Conservation (phyloP, 1,140 invertebrate species). For the Temnothorax nylanderi region DNA sequence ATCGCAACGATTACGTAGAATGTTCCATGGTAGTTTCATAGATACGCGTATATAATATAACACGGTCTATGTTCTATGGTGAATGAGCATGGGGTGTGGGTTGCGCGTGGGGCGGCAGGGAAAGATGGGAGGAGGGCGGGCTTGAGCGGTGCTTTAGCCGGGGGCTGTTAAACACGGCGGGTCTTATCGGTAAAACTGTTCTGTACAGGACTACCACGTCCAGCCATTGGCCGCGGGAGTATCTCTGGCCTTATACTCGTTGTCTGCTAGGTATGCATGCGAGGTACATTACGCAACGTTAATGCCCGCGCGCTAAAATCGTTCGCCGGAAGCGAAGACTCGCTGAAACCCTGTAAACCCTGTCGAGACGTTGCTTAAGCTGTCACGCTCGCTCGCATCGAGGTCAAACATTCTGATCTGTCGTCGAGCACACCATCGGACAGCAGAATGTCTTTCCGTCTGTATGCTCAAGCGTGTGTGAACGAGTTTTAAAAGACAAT, state of each 20-base stretch:
- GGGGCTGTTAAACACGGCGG: slow-evolving; percentile 82
- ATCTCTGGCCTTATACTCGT: slow-evolving; percentile 75
- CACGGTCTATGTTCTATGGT: slow-evolving; percentile 70
- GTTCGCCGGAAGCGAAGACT: slow-evolving; percentile 63
- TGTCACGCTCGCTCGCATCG: slow-evolving; percentile 47
- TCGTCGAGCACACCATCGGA: neutral
- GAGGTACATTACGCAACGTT: slow-evolving; percentile 72
- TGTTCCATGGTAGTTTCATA: slow-evolving; percentile 65
- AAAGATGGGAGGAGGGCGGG: slow-evolving; percentile 35
- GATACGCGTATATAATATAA: slow-evolving; percentile 70
- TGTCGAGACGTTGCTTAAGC: slow-evolving; percentile 56
- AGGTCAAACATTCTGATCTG: slow-evolving; percentile 31
- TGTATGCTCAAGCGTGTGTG: neutral
- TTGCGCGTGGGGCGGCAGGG: slow-evolving; percentile 13
- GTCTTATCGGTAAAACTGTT: slow-evolving; percentile 84
- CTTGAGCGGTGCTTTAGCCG: slow-evolving; percentile 78
- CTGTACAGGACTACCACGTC: slow-evolving; percentile 79
- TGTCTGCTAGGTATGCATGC: slow-evolving; percentile 73
- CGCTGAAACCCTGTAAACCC: slow-evolving; percentile 56
- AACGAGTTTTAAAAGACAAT: neutral
- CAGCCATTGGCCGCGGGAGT: slow-evolving; percentile 77
- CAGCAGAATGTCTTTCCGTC: neutral
- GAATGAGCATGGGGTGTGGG: slow-evolving; percentile 69
- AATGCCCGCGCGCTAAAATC: slow-evolving; percentile 69
- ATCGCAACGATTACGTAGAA: slow-evolving; percentile 64